These are phyloP conservation scores for Microctenopoma lineatum DNA, from an alignment of 2,797 vertebrate genomes.

Conservation along the genomic window DNA sequence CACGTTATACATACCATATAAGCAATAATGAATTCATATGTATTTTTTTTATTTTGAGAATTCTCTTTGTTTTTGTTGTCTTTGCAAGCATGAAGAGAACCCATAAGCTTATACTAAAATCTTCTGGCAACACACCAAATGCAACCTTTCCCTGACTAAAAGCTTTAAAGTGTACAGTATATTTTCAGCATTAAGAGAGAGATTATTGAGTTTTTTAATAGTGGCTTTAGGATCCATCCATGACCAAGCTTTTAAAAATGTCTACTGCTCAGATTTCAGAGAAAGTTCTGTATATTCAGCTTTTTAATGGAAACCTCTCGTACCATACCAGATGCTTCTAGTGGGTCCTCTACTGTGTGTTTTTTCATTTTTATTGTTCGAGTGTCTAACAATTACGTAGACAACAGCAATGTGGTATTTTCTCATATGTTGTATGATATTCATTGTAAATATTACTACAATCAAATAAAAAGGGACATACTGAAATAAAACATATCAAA, in stretches of 20 bases:
- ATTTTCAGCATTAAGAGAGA: constrained; percentile 8
- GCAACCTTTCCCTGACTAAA: constrained; percentile 10
- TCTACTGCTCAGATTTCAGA: constrained; percentile 27
- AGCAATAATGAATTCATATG: not conserved
- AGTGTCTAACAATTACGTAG: no score
- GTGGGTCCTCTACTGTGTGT: not conserved
- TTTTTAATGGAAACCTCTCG: constrained; percentile 16
- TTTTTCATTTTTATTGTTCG: constrained; percentile 22
- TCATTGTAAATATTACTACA: not conserved
- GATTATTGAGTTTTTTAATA: constrained; percentile 22
- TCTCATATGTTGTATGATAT: no score
- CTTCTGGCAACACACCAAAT: constrained; percentile 21
- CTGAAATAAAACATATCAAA: no score
- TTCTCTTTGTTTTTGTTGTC: not conserved
- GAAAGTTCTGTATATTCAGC: constrained; percentile 17
- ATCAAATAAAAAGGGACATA: no score
- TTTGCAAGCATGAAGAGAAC: constrained; percentile 9
- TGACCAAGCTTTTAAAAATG: constrained; percentile 20
- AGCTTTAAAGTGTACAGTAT: constrained; percentile 2
- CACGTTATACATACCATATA: not conserved
- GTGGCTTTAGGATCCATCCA: constrained; percentile 14
- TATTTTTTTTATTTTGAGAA: constrained; percentile 15
- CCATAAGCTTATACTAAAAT: constrained; percentile 20
- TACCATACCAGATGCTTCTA: not conserved
- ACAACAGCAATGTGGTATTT: no score